A percentile compares a stretch with the other conserved stretches of the same genome.
Evolutionary conservation across 2,797 vertebrate genomes (phyloP).

Genomic region (Sitta carolinensis): DNA sequence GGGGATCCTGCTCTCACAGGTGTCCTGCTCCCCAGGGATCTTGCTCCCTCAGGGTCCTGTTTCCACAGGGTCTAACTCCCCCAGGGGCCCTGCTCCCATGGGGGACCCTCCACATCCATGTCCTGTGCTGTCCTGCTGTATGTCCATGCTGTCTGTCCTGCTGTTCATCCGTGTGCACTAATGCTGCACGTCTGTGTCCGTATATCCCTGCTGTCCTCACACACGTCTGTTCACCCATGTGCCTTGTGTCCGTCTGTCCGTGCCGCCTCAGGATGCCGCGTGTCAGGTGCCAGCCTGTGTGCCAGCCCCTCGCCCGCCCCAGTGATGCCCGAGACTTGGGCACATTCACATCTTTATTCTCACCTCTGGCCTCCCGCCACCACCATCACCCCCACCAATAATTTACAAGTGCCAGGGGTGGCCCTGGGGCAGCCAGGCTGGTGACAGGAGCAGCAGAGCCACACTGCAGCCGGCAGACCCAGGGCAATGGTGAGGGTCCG

Average conservation of each 20-base stretch:
- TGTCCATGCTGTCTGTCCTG: background rate
- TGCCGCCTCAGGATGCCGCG: rapidly evolving
- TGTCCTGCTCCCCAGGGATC: background rate
- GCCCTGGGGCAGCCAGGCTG: background rate
- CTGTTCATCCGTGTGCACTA: rapidly evolving
- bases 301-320: background rate
- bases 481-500: rapidly evolving
- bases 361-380: background rate
- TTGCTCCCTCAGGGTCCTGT: rapidly evolving
- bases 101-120: background rate
- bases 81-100: background rate
- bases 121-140: background rate
- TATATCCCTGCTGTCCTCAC: background rate
- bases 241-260: rapidly evolving
- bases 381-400: background rate
- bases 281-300: rapidly evolving
- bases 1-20: background rate
- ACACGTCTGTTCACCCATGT: rapidly evolving
- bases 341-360: constrained; percentile 46
- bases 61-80: background rate
- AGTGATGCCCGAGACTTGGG: background rate
- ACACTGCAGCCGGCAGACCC: rapidly evolving
- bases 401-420: background rate
- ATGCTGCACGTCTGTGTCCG: rapidly evolving
- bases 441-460: background rate